These are phyloP conservation scores for Stictocephala bisonia DNA, from an alignment of 2,888 invertebrate species.

Conservation along the genomic window DNA sequence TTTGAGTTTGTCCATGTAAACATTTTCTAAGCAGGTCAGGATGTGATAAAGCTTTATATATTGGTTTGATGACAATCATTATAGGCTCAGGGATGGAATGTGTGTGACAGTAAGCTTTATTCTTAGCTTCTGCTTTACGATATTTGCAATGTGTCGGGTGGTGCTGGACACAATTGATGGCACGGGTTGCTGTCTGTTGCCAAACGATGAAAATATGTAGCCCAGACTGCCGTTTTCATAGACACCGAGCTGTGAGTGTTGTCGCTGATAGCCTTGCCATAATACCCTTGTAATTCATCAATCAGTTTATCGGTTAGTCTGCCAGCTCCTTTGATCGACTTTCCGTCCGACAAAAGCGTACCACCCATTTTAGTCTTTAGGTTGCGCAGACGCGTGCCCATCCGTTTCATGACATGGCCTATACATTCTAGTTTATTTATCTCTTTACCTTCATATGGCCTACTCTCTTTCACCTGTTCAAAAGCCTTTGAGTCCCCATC, in stretches of 20 bases:
- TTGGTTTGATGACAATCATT: neutral
- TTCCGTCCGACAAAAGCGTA: conserved; percentile 37
- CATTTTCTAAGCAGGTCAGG: conserved; percentile 21
- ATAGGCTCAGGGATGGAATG: conserved; percentile 9
- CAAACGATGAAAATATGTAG: too few relatives aligned
- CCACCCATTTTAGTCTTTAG: neutral
- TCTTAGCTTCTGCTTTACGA: too few relatives aligned
- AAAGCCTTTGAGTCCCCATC: conserved; percentile 42
- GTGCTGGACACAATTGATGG: too few relatives aligned
- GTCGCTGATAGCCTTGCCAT: conserved; percentile 57
- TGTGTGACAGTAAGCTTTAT: too few relatives aligned
- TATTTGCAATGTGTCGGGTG: too few relatives aligned
- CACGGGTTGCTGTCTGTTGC: too few relatives aligned
- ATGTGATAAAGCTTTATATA: conserved; percentile 1
- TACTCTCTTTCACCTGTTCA: neutral
- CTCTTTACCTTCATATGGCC: conserved; percentile 42
- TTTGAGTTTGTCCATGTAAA: conserved; percentile 19
- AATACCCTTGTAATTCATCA: conserved; percentile 56
- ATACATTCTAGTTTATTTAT: conserved; percentile 25
- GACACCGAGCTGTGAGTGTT: too few relatives aligned
- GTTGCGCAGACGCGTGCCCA: conserved; percentile 49
- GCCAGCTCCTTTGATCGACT: conserved; percentile 52
- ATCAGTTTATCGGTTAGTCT: conserved; percentile 57
- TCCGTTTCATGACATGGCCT: conserved; percentile 18
- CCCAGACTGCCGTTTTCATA: too few relatives aligned